A percentile compares a stretch with the other conserved stretches of the same genome.
phyloP scores from a whole-genome alignment of 2,888 invertebrate species.

The Drosophila mayaguana region DNA sequence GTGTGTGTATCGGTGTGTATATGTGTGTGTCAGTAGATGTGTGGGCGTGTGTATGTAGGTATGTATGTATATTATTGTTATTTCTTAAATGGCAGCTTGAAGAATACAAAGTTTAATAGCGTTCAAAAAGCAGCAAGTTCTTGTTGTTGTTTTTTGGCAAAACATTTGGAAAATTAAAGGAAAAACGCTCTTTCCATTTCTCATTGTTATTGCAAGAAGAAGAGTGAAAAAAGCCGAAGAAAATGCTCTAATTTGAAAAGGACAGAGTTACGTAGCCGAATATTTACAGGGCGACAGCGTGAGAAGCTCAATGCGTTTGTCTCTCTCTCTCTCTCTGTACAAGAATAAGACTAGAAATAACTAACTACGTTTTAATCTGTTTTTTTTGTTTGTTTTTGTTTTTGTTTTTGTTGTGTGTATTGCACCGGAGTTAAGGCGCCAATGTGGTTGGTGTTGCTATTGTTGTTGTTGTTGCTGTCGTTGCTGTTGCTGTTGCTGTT shows the following conservation, averaged over 20 bases:
- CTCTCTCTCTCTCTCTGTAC: constrained; percentile 41
- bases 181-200: constrained; percentile 5
- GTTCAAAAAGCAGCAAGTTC: constrained; percentile 38
- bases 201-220: constrained; percentile 3
- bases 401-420: neutral
- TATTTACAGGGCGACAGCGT: constrained; percentile 65
- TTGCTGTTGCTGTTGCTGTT: constrained; percentile 35
- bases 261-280: constrained; percentile 81
- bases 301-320: constrained; percentile 35
- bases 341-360: constrained; percentile 73
- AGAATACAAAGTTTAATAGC: constrained; percentile 63
- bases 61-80: constrained; percentile 41
- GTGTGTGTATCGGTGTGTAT: neutral
- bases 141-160: constrained; percentile 4
- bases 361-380: constrained; percentile 52
- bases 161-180: neutral
- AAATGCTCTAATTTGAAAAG: constrained; percentile 15
- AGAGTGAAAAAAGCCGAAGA: neutral
- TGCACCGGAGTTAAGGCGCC: constrained; percentile 33
- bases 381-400: too few relatives aligned
- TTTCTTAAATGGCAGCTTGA: constrained; percentile 73
- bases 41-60: constrained; percentile 19
- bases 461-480: constrained; percentile 20
- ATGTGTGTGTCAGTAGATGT: neutral
- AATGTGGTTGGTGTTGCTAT: constrained; percentile 12